Evolutionary conservation across 1,140 invertebrate genomes (phyloP).

Genomic region (Littorina saxatilis): DNA sequence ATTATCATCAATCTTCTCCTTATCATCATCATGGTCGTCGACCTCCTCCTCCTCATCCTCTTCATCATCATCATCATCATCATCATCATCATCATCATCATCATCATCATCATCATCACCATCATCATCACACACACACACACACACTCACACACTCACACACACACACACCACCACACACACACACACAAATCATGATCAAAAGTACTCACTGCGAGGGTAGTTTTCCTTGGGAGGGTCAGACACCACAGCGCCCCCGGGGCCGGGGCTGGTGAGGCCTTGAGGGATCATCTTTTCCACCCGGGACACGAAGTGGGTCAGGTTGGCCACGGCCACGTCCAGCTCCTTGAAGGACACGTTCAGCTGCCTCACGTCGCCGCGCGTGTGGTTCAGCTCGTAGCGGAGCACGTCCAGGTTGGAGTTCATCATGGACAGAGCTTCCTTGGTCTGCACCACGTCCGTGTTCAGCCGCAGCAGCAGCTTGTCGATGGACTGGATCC

Average conservation of each 20-base stretch:
- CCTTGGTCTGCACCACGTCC: conserved; percentile 35
- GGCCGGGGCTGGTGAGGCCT: not conserved
- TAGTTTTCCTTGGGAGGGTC: not conserved
- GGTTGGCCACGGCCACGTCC: conserved; percentile 29
- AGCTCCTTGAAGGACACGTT: conserved; percentile 26
- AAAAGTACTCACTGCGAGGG: conserved; percentile 19
- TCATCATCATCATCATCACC: too few species aligned
- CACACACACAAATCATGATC: not conserved
- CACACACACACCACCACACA: conserved; percentile 11
- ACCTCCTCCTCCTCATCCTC: not conserved
- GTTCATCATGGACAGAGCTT: conserved; percentile 22
- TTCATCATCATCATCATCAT: not conserved
- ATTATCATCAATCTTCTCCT: too few species aligned
- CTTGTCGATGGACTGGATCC: conserved; percentile 32
- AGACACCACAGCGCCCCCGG: not conserved
- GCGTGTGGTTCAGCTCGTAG: conserved; percentile 33
- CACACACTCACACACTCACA: conserved; percentile 6
- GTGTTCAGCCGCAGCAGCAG: conserved; percentile 30
- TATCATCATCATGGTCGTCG: too few species aligned
- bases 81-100: not conserved
- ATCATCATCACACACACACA: not conserved
- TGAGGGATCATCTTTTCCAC: conserved; percentile 23
- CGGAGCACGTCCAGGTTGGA: conserved; percentile 27
- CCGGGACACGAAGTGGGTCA: conserved; percentile 21
- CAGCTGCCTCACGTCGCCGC: conserved; percentile 7